Conservation (phyloP, 2,113 vertebrate species). For the Hypocryptadius cinnamomeus region DNA sequence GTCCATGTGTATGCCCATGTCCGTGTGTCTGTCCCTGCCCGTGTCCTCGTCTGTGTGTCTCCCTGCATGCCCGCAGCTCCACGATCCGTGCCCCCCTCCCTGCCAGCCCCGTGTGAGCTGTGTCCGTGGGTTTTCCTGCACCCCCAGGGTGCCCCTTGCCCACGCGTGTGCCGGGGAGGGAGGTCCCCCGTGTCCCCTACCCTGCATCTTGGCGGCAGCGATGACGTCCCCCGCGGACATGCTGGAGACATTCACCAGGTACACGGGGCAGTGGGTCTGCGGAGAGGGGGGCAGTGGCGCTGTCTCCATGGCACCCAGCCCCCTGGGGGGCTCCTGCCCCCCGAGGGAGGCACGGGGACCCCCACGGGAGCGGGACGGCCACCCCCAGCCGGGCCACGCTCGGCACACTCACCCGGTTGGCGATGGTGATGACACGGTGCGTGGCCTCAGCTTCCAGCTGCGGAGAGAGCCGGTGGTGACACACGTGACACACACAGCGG, state of each 20-base stretch:
- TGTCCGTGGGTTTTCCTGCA: accelerated
- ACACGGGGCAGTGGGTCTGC: conserved; percentile 90
- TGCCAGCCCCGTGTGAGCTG: accelerated
- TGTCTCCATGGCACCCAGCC: accelerated
- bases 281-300: background rate
- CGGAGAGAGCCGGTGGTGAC: background rate
- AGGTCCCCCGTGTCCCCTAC: conserved; percentile 46
- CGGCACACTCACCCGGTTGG: conserved; percentile 83
- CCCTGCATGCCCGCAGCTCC: accelerated
- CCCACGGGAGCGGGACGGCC: accelerated
- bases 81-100: accelerated
- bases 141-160: no score
- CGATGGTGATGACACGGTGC: conserved; percentile 91
- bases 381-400: accelerated
- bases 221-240: conserved; percentile 91
- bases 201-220: conserved; percentile 92
- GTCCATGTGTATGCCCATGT: no score
- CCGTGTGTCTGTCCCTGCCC: background rate
- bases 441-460: conserved; percentile 94
- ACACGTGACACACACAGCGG: accelerated
- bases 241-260: conserved; percentile 93
- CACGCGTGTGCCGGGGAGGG: accelerated
- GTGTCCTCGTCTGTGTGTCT: no score
- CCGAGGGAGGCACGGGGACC: accelerated
- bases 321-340: background rate